These are phyloP conservation scores for Rambutsinella grinnellia DNA, from an alignment of 2,888 invertebrate genomes.

Conservation along the genomic window DNA sequence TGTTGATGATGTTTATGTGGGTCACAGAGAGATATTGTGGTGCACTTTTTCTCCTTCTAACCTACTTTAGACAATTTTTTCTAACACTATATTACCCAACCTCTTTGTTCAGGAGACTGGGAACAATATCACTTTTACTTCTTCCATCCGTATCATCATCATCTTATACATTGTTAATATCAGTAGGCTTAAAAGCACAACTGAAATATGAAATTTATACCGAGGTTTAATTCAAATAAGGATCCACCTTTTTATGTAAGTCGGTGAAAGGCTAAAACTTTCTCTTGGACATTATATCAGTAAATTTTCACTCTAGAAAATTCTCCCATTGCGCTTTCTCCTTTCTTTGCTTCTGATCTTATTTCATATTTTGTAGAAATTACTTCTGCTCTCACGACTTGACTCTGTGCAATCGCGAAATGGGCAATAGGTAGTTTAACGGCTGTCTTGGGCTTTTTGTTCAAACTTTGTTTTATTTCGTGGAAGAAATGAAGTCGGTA, in stretches of 20 bases:
- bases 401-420: neutral
- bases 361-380: neutral
- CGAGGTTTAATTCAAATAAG: too few species aligned
- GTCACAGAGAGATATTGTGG: conserved; percentile 28
- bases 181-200: neutral
- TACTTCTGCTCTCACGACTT: neutral
- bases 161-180: neutral
- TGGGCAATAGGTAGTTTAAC: neutral
- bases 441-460: neutral
- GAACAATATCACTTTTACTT: conserved; percentile 18
- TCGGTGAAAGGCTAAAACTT: too few species aligned
- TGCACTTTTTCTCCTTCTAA: neutral
- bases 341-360: neutral
- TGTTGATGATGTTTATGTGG: conserved; percentile 33
- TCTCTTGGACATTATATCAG: too few species aligned
- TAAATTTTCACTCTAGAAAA: too few species aligned
- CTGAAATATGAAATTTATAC: too few species aligned
- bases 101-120: conserved; percentile 9
- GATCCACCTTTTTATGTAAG: too few species aligned
- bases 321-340: neutral
- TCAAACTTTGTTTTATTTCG: neutral
- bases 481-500: too few species aligned
- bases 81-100: neutral
- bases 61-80: neutral
- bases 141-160: neutral